Evolutionary conservation across 2,113 vertebrate genomes (phyloP).

Genomic region (Spea bombifrons): DNA sequence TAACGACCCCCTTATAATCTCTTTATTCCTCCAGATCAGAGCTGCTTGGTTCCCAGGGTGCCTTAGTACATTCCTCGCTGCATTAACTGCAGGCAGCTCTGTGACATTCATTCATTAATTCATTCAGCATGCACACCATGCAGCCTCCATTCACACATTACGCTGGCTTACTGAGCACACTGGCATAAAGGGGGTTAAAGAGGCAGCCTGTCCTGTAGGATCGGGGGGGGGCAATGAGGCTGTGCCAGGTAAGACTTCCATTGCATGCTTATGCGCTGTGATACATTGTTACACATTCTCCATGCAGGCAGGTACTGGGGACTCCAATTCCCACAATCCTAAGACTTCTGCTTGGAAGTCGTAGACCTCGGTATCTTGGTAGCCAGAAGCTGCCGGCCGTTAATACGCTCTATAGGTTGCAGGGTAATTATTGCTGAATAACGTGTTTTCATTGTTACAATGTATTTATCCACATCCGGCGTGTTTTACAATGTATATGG

Average conservation of each 20-base stretch:
- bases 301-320: too few relatives aligned
- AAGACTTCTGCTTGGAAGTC: too few relatives aligned
- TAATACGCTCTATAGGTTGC: too few relatives aligned
- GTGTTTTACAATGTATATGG: too few relatives aligned
- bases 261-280: too few relatives aligned
- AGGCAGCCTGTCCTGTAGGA: neutral
- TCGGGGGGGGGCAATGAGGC: neutral
- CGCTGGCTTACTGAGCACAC: neutral
- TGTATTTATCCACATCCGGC: neutral
- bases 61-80: constrained; percentile 24
- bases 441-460: too few relatives aligned
- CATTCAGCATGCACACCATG: neutral
- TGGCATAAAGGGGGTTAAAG: neutral
- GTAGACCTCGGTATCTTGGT: too few relatives aligned
- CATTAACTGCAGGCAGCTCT: constrained; percentile 10
- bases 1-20: constrained; percentile 16
- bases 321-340: too few relatives aligned
- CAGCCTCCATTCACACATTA: too few relatives aligned
- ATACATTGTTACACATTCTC: too few relatives aligned
- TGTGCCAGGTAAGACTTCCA: neutral
- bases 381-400: too few relatives aligned
- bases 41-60: neutral
- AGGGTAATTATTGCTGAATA: too few relatives aligned
- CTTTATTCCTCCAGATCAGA: neutral
- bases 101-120: neutral